A percentile compares a stretch with the other conserved stretches of the same genome.
Conservation (phyloP, 2,888 invertebrate species). For the Netelia virgata region DNA sequence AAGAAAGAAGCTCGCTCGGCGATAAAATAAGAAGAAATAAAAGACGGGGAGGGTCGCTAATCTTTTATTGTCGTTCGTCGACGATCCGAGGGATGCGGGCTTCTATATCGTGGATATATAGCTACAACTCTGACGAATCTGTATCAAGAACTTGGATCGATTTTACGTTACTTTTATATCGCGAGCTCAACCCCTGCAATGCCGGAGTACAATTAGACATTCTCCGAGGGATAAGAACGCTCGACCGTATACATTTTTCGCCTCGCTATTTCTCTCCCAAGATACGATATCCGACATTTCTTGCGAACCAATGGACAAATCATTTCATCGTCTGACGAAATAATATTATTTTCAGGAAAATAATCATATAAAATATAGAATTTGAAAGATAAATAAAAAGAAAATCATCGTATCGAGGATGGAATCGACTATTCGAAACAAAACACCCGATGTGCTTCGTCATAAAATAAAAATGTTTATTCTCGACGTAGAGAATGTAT, state of each 20-base stretch:
- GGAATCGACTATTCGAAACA: too few relatives aligned
- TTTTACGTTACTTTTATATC: background rate
- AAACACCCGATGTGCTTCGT: too few relatives aligned
- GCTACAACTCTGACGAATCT: background rate
- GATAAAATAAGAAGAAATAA: background rate
- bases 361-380: too few relatives aligned
- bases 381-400: too few relatives aligned
- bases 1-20: conserved; percentile 15
- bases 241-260: conserved; percentile 1
- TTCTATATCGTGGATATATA: conserved; percentile 13
- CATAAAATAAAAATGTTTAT: too few relatives aligned
- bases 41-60: conserved; percentile 10
- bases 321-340: too few relatives aligned
- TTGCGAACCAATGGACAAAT: background rate
- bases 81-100: conserved; percentile 3
- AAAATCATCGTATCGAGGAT: too few relatives aligned
- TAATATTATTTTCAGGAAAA: too few relatives aligned
- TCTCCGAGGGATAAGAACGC: conserved; percentile 48
- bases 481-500: too few relatives aligned
- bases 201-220: conserved; percentile 49
- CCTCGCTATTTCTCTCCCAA: background rate
- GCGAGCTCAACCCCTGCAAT: background rate
- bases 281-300: background rate
- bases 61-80: conserved; percentile 28
- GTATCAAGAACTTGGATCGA: background rate